Percentiles rank a stretch among this genome's conserved stretches.
Evolutionary conservation across 2,113 vertebrate genomes (phyloP).

Genomic region (Aix galericulata): DNA sequence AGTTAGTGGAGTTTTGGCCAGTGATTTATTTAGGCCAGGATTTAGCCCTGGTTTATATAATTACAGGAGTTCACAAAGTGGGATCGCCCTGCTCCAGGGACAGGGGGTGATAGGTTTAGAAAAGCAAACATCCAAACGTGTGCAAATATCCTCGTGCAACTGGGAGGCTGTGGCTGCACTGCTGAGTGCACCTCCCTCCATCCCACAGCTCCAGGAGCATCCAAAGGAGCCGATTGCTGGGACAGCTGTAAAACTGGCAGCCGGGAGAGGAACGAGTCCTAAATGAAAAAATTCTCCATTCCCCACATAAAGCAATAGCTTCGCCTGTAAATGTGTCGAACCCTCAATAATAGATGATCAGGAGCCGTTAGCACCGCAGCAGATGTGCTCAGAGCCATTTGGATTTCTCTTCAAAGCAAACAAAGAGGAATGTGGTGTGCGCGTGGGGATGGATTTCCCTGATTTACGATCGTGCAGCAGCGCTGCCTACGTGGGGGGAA

Average conservation of each 20-base stretch:
- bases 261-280: neutral
- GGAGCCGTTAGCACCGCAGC: neutral
- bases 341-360: neutral
- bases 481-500: neutral
- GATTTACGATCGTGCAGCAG: neutral
- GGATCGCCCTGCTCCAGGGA: neutral
- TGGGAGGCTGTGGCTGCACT: neutral
- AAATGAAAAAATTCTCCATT: neutral
- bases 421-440: neutral
- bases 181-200: neutral
- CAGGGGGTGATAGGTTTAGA: neutral
- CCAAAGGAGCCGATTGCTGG: neutral
- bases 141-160: neutral
- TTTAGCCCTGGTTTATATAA: neutral
- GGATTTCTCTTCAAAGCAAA: conserved; percentile 44
- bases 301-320: neutral
- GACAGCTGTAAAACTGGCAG: neutral
- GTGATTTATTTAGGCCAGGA: neutral
- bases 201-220: neutral
- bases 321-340: neutral
- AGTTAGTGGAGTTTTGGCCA: neutral
- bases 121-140: neutral
- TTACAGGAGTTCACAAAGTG: neutral
- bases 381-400: conserved; percentile 3
- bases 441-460: neutral